Evolutionary conservation across 2,797 vertebrate genomes (phyloP).

Genomic region (Cetoscarus ocellatus): DNA sequence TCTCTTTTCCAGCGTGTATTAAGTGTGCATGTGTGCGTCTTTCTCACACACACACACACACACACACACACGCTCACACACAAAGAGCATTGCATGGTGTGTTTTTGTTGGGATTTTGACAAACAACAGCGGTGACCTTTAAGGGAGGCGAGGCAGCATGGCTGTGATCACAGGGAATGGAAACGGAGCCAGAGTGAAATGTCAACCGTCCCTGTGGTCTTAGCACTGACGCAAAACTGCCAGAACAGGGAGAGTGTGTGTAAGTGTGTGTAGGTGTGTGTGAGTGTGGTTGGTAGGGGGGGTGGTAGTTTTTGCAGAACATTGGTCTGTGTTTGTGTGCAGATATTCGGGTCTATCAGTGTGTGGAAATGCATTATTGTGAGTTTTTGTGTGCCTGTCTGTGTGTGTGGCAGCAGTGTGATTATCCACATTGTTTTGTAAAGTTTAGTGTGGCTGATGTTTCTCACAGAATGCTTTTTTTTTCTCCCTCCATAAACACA

Average conservation of each 20-base stretch:
- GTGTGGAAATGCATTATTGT: conserved; percentile 49
- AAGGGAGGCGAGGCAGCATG: conserved; percentile 84
- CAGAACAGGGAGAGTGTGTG: conserved; percentile 57
- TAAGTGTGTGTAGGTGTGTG: conserved; percentile 12
- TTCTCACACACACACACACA: conserved; percentile 2
- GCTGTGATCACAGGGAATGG: conserved; percentile 87
- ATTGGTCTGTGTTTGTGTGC: conserved; percentile 35
- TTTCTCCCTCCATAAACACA: neutral
- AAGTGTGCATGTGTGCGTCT: neutral
- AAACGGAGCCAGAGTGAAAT: conserved; percentile 88
- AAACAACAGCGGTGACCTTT: conserved; percentile 89
- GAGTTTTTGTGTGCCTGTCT: conserved; percentile 34
- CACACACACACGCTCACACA: conserved; percentile 31
- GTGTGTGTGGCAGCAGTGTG: conserved; percentile 36
- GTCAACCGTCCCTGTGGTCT: conserved; percentile 88
- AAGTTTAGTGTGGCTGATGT: conserved; percentile 25
- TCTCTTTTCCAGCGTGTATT: neutral
- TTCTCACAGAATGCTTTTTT: conserved; percentile 1
- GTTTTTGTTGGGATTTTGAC: conserved; percentile 85
- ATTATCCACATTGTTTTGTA: conserved; percentile 19
- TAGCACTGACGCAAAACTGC: conserved; percentile 84
- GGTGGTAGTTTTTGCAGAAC: conserved; percentile 40
- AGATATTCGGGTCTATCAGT: conserved; percentile 37
- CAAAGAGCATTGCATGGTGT: conserved; percentile 76
- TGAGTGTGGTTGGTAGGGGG: conserved; percentile 3